phyloP scores from a whole-genome alignment of 2,888 invertebrate species.

The Chouioia cunea region DNA sequence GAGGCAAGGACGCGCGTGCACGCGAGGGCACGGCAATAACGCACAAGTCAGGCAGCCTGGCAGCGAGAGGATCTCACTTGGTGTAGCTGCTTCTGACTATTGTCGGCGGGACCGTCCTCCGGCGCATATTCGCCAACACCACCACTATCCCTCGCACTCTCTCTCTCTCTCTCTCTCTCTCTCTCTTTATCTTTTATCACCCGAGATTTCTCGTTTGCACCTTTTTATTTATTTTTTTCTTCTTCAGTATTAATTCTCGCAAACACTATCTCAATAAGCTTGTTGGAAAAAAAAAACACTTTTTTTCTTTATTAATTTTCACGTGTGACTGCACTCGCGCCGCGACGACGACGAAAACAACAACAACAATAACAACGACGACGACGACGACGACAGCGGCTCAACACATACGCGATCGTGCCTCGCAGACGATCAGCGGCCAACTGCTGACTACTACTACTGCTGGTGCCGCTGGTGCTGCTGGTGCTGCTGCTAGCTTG shows the following conservation, averaged over 20 bases:
- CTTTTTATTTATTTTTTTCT: too few relatives aligned
- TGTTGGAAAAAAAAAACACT: too few relatives aligned
- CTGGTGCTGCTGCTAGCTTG: constrained; percentile 38
- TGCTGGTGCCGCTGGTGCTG: constrained; percentile 38
- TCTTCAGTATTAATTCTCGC: too few relatives aligned
- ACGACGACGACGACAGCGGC: constrained; percentile 7
- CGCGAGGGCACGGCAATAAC: neutral
- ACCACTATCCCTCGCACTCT: neutral
- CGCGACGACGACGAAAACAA: constrained; percentile 5
- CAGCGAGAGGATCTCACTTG: constrained; percentile 19
- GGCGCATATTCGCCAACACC: constrained; percentile 34
- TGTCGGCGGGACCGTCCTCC: constrained; percentile 39
- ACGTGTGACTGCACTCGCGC: neutral
- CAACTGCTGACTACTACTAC: constrained; percentile 54
- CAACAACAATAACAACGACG: constrained; percentile 7
- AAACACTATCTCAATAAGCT: too few relatives aligned
- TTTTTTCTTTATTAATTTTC: too few relatives aligned
- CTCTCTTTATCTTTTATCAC: constrained; percentile 18
- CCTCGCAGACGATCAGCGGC: constrained; percentile 55
- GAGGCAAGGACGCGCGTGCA: too few relatives aligned
- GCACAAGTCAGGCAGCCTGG: constrained; percentile 30
- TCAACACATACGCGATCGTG: constrained; percentile 43
- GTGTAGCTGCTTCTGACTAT: constrained; percentile 19
- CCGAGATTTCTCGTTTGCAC: too few relatives aligned
- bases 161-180: neutral